Percentiles rank a stretch among this genome's conserved stretches.
Conservation (phyloP, 2,888 invertebrate species). For the Rhingia rostrata region DNA sequence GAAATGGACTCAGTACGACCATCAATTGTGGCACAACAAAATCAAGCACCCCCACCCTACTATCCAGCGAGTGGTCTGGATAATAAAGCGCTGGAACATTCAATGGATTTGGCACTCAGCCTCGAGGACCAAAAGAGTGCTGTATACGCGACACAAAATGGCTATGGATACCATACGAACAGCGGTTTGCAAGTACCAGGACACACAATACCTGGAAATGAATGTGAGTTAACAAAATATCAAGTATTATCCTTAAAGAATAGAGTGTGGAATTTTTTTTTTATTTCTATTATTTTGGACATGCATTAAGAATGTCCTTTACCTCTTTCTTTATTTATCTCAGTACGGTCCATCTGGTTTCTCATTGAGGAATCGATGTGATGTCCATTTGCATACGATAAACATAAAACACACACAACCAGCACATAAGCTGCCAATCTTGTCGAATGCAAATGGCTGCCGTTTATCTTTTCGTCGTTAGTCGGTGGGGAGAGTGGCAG, state of each 20-base stretch:
- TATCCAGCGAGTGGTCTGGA: constrained; percentile 94
- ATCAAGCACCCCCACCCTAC: constrained; percentile 94
- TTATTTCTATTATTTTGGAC: constrained; percentile 14
- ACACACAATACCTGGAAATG: constrained; percentile 89
- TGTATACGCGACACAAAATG: constrained; percentile 92
- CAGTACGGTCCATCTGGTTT: neutral
- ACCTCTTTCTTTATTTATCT: constrained; percentile 23
- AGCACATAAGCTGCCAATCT: constrained; percentile 46
- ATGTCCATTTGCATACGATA: constrained; percentile 69
- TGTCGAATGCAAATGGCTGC: constrained; percentile 63
- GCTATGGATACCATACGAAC: constrained; percentile 92
- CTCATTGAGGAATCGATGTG: constrained; percentile 65
- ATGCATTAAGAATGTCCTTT: constrained; percentile 35
- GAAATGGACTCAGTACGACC: constrained; percentile 95
- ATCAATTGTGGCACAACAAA: constrained; percentile 91
- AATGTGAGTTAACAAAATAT: constrained; percentile 86
- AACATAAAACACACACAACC: constrained; percentile 48
- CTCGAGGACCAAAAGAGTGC: constrained; percentile 94
- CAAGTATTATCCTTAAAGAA: neutral
- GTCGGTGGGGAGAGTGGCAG: neutral
- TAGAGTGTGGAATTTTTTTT: constrained; percentile 17
- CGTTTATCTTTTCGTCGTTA: constrained; percentile 53
- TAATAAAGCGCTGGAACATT: constrained; percentile 95
- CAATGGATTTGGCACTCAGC: constrained; percentile 91
- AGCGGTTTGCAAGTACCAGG: constrained; percentile 86